Evolutionary conservation across 2,888 invertebrate genomes (phyloP).

Genomic region (Morpho achilles): DNA sequence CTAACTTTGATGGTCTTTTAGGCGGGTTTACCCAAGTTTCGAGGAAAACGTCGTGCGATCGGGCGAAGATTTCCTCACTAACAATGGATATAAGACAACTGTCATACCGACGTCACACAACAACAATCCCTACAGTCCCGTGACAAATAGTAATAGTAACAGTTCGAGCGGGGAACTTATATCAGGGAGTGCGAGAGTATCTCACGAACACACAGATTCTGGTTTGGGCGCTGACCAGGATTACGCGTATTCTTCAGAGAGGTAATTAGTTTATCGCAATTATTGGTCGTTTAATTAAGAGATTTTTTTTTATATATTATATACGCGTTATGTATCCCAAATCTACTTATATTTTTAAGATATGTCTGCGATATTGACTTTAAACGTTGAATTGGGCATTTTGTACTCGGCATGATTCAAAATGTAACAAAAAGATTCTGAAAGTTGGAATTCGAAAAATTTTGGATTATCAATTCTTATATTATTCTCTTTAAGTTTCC

Average conservation of each 20-base stretch:
- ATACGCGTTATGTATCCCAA: no score
- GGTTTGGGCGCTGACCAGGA: constrained; percentile 88
- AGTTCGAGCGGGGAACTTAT: constrained; percentile 75
- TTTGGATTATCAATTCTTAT: no score
- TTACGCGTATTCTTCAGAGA: constrained; percentile 84
- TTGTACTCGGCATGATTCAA: no score
- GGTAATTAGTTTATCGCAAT: constrained; percentile 56
- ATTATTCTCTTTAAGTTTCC: no score
- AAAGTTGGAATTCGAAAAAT: no score
- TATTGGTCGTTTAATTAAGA: no score
- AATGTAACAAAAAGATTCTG: no score
- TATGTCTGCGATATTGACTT: no score
- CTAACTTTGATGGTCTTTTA: constrained; percentile 34
- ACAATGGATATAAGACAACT: constrained; percentile 66
- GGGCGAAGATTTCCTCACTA: constrained; percentile 65
- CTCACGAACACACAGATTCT: constrained; percentile 88
- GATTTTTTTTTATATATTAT: not conserved
- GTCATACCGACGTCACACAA: constrained; percentile 60
- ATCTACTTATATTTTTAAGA: no score
- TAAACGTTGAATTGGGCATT: no score
- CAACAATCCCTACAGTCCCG: constrained; percentile 73
- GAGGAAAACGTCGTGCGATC: constrained; percentile 53
- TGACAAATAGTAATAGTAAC: constrained; percentile 74
- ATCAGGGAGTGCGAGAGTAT: constrained; percentile 77
- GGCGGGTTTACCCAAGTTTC: constrained; percentile 66